Base-by-base conservation (phyloP, 2,888 invertebrate genomes). In the Crepidodera aurea region DNA sequence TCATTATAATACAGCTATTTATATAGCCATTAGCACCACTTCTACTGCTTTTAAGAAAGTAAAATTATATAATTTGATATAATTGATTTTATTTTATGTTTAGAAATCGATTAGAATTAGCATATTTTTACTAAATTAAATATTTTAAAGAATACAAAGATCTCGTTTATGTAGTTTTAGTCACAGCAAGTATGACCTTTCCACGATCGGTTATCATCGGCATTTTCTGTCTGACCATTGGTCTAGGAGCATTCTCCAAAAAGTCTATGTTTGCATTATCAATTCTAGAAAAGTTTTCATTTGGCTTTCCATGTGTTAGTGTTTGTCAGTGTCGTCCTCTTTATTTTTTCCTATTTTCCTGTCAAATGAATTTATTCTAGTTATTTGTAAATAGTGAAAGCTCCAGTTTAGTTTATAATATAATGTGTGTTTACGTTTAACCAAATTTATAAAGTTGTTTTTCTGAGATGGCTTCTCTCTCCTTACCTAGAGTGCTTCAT, bases 401-500 rank as follows among this genome's bases (percentile, higher is more conserved):
- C 2, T 34, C 2, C 10, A 34, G 1, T 34, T 2, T 34, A 3
- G 34, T 13, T n/a, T 34, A 12, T n/a, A n/a, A n/a, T 8, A 34
- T 34, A 34, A 4, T 34, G 4, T 34, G 2, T 22, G 2, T 6
- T 13, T 34, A 12, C 32, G 8, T 32, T 7, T 32, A 2, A 32
- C 2, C 2, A 7, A 12, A 3, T 13, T 8, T 4, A 34, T 34
- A 12, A 34, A 34, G 4, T 34, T 19, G 51, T 60, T 12, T 53
- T 46, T 19, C 12, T 37, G 53, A 53, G 25, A 90, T 91, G 90
- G 88, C 90, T 83, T 90, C 90, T 70, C 81, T 90, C 77, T 90
- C 90, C 42, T 81, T 90, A 73, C 90, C 89, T 32, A 83, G 89
- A 75, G 90, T 90, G 68, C 82, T 90, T 65, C 90, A 90, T 77